Conservation (phyloP, 2,113 vertebrate genomes). For the Pica pica region DNA sequence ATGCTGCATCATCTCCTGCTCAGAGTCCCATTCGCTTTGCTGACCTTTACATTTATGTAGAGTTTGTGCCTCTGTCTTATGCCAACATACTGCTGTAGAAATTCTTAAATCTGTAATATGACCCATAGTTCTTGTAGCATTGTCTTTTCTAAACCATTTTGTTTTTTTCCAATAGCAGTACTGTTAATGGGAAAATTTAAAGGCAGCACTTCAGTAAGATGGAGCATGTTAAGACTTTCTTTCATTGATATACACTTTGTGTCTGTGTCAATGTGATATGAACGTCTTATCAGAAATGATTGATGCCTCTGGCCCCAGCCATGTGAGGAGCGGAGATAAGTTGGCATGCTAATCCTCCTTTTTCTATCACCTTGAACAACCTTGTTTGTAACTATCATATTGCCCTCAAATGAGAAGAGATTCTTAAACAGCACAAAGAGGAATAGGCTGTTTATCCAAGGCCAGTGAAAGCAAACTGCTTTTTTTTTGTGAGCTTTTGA, state of each 20-base stretch:
- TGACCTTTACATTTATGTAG: not conserved
- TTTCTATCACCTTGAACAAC: constrained; percentile 47
- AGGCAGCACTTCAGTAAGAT: not conserved
- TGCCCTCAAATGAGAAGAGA: not conserved
- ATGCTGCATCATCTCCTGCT: not conserved
- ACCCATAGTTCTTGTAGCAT: not conserved
- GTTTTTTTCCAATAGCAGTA: not conserved
- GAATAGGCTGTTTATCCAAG: not conserved
- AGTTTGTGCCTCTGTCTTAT: not conserved
- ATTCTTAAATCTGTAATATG: not conserved
- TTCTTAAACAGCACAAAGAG: not conserved
- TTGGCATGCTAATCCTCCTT: constrained; percentile 40
- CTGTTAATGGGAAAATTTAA: not conserved
- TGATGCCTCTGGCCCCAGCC: constrained; percentile 13
- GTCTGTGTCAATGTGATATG: constrained; percentile 61
- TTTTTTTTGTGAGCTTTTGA: not conserved
- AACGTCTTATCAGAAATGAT: not conserved
- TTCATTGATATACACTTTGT: not conserved
- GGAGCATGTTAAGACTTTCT: not conserved
- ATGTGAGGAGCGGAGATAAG: constrained; percentile 19
- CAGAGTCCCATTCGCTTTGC: not conserved
- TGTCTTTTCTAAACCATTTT: not conserved
- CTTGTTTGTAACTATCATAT: not conserved
- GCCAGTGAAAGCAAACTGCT: not conserved
- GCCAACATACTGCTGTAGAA: not conserved